phyloP scores from a whole-genome alignment of 2,797 vertebrate genomes.

The Sylvia borin region DNA sequence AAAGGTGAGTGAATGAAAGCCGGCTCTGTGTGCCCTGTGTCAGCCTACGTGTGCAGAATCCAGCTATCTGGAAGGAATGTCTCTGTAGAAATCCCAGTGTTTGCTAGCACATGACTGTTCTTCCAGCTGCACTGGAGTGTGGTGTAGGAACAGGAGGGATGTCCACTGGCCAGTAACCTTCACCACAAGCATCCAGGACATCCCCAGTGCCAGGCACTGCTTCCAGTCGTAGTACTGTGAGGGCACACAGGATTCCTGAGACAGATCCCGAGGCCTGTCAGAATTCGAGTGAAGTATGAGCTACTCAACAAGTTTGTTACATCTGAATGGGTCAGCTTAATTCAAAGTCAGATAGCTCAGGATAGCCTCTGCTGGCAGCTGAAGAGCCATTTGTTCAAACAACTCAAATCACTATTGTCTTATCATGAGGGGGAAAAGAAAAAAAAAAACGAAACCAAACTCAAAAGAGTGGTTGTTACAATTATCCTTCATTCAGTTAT shows the following conservation, averaged over 20 bases:
- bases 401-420: constrained; percentile 74
- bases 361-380: constrained; percentile 66
- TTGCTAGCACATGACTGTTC: background rate
- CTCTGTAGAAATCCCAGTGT: constrained; percentile 5
- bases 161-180: constrained; percentile 28
- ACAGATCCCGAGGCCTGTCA: constrained; percentile 68
- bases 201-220: constrained; percentile 36
- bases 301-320: constrained; percentile 41
- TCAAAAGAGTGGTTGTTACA: constrained; percentile 73
- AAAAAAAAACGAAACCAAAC: background rate
- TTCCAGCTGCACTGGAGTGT: constrained; percentile 32
- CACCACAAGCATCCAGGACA: constrained; percentile 48
- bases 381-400: constrained; percentile 75
- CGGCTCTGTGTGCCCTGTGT: constrained; percentile 20
- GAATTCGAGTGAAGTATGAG: constrained; percentile 60
- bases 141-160: constrained; percentile 26
- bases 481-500: constrained; percentile 77
- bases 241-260: constrained; percentile 69
- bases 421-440: constrained; percentile 25
- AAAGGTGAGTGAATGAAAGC: constrained; percentile 58
- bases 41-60: constrained; percentile 41
- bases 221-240: constrained; percentile 26
- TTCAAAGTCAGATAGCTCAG: constrained; percentile 65
- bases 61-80: constrained; percentile 11
- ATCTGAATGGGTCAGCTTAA: constrained; percentile 67